phyloP scores from a whole-genome alignment of 2,888 invertebrate species.

The Zootermopsis nevadensis region DNA sequence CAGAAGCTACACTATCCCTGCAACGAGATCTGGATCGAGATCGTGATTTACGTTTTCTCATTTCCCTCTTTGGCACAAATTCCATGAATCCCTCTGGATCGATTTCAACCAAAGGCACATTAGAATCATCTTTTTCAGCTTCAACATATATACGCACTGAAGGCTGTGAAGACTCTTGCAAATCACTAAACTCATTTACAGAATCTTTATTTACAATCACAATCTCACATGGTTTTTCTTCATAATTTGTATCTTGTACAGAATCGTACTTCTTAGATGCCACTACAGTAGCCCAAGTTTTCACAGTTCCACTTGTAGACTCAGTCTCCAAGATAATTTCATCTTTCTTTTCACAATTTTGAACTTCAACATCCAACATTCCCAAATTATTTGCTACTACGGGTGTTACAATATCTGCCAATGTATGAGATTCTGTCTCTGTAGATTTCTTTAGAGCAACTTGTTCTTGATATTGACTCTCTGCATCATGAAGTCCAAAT shows the following conservation, averaged over 20 bases:
- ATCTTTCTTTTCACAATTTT: not conserved
- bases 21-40: constrained; percentile 58
- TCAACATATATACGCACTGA: constrained; percentile 59
- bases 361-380: not conserved
- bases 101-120: constrained; percentile 58
- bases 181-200: not conserved
- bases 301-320: not conserved
- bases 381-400: not conserved
- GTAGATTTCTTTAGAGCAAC: not conserved
- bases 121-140: constrained; percentile 57
- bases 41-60: constrained; percentile 61
- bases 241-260: constrained; percentile 54
- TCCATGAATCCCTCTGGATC: constrained; percentile 66
- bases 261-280: constrained; percentile 52
- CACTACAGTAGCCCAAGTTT: constrained; percentile 55
- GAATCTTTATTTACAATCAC: not conserved
- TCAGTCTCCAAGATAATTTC: not conserved
- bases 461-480: constrained; percentile 6
- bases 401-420: not conserved
- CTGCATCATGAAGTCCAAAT: constrained; percentile 2
- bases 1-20: not conserved
- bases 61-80: constrained; percentile 64
- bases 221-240: constrained; percentile 38
- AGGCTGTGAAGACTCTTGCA: constrained; percentile 37
- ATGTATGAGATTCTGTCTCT: not conserved